These are phyloP conservation scores for Cossypha polioptera DNA, from an alignment of 2,797 vertebrate species.

Conservation along the genomic window DNA sequence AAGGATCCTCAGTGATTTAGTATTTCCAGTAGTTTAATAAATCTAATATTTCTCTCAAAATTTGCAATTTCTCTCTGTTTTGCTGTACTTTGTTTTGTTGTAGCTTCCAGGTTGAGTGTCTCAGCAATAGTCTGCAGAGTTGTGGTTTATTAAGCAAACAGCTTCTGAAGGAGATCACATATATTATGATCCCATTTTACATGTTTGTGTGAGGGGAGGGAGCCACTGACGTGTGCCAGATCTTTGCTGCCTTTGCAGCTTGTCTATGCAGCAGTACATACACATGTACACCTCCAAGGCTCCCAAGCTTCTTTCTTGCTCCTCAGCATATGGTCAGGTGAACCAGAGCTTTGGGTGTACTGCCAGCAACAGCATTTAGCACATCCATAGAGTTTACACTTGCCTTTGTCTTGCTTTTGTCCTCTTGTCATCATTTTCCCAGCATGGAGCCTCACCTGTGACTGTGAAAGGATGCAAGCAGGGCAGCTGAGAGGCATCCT, in stretches of 20 bases:
- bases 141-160: not conserved
- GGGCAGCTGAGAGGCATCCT: not conserved
- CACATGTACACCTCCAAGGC: not conserved
- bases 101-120: not conserved
- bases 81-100: not conserved
- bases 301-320: not conserved
- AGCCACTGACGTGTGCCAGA: not conserved
- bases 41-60: not conserved
- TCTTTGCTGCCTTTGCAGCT: not conserved
- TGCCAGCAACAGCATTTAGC: not conserved
- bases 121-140: not conserved
- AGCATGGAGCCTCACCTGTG: not conserved
- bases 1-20: not conserved
- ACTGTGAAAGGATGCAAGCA: not conserved
- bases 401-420: not conserved
- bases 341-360: not conserved
- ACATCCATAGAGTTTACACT: not conserved
- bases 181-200: not conserved
- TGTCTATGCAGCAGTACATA: not conserved
- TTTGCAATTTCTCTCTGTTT: not conserved
- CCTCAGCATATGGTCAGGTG: not conserved
- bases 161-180: not conserved
- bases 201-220: not conserved
- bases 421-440: not conserved
- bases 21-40: not conserved